A percentile compares a stretch with the other conserved stretches of the same genome.
Conservation (phyloP, 2,113 vertebrate species). For the Tamias sibiricus region DNA sequence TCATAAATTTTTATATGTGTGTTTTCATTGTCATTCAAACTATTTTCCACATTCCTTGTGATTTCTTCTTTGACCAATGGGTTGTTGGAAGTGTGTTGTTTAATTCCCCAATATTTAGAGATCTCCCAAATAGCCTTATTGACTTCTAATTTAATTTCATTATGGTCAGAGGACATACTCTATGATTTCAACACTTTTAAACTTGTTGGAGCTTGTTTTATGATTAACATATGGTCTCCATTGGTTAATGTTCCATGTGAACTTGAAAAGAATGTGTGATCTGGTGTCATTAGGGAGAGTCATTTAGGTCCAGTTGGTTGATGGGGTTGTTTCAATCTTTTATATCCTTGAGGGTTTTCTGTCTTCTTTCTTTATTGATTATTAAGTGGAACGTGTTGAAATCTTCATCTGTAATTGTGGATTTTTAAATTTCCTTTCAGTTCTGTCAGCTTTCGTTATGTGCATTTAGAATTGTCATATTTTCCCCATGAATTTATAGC, state of each 20-base stretch:
- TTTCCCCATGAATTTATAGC: not conserved
- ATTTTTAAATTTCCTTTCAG: conserved; percentile 22
- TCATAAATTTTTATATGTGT: not conserved
- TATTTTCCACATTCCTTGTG: conserved; percentile 10
- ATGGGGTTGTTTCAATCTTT: not conserved
- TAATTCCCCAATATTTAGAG: not conserved
- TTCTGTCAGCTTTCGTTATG: conserved; percentile 26
- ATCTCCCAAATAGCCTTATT: conserved; percentile 24
- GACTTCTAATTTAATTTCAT: conserved; percentile 58
- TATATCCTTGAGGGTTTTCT: not conserved
- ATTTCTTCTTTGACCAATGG: conserved; percentile 20
- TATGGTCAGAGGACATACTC: not conserved
- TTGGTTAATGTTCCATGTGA: conserved; percentile 16
- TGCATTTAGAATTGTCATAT: not conserved
- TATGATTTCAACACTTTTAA: conserved; percentile 38
- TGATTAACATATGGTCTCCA: not conserved
- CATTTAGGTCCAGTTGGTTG: not conserved
- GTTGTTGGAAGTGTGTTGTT: not conserved
- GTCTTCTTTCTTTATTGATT: conserved; percentile 2
- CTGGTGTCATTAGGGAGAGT: not conserved
- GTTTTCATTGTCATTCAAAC: conserved; percentile 57
- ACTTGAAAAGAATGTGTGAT: conserved; percentile 26
- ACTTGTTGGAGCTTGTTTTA: not conserved
- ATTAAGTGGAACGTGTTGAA: conserved; percentile 9
- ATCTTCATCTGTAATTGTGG: not conserved